Percentiles rank a stretch among this genome's conserved stretches.
Conservation (phyloP, 2,113 vertebrate species). For the Vulpes ferrilata region DNA sequence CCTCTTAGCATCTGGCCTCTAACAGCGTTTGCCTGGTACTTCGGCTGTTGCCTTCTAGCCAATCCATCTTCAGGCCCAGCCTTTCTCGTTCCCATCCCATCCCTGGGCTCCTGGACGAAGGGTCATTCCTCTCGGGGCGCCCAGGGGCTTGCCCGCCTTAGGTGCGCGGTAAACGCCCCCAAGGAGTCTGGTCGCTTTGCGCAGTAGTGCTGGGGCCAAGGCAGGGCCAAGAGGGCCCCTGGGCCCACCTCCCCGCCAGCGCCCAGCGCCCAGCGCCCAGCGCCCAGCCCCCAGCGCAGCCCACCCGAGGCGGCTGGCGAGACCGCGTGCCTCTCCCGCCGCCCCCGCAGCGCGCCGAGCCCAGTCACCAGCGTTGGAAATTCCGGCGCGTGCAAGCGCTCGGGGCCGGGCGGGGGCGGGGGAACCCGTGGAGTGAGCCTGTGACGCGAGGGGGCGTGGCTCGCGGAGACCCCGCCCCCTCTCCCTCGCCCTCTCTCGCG, state of each 20-base stretch:
- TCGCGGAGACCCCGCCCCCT: neutral
- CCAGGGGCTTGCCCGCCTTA: neutral
- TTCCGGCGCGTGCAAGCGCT: conserved; percentile 34
- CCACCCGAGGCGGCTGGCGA: rapidly evolving
- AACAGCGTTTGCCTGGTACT: neutral
- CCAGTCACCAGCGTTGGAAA: conserved; percentile 63
- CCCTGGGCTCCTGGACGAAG: neutral
- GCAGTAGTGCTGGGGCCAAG: neutral
- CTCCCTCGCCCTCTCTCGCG: conserved; percentile 78
- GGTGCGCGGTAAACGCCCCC: neutral
- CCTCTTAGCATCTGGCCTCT: neutral
- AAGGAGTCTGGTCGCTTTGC: neutral
- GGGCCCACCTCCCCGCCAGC: neutral
- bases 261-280: no score
- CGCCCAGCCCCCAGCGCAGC: neutral
- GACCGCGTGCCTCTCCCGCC: neutral
- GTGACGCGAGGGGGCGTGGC: conserved; percentile 72
- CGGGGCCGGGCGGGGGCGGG: conserved; percentile 34
- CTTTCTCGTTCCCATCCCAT: neutral
- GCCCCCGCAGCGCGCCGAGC: neutral
- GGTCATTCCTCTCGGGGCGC: neutral
- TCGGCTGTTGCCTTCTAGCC: neutral
- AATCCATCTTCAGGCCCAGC: neutral
- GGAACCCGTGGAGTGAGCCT: conserved; percentile 74
- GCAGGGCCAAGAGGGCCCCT: rapidly evolving